Base-by-base conservation (phyloP, 1,140 invertebrate genomes). In the Zaprionus tsacasi region DNA sequence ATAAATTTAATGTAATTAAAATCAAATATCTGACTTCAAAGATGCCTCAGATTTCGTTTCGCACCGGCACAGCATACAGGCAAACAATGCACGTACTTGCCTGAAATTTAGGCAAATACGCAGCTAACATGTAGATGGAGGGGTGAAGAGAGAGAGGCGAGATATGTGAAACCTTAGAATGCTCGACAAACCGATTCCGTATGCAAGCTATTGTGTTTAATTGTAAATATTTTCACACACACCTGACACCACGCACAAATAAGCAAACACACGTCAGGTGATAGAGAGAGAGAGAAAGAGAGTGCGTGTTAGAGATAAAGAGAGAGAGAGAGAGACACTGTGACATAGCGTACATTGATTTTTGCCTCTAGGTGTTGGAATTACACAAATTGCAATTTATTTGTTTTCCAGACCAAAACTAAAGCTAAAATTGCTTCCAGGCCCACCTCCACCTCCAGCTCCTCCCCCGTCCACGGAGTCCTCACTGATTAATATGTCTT, bases 341-440 rank as follows among this genome's bases (percentile, higher is more conserved):
- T 36, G 50, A 73, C 30, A 54, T 54, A 64, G 77, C 65, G n/a
- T 74, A 60, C 83, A 87, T 80, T 88, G 83, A 87, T 83, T 87
- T 83, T 87, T 54, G 83, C 83, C 83, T 72, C 77, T 70, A 88
- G 85, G 83, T 87, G 83, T 75, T 89, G 79, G 87, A 86, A 88
- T 87, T 87, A 87, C 83, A 88, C 83, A 87, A 87, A 87, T 87
- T 87, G 83, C 83, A 87, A 87, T 88, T 87, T 87, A 87, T 87
- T 87, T 87, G 83, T 88, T 78, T 83, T 87, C 76, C 70, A 57
- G 73, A 77, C 83, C 81, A 70, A 83, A 88, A 81, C 80, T 69
- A 88, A 80, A 82, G 77, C 80, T 75, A 59, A 79, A 82, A 80
- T 89, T 82, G 57, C 65, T 81, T 60, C 50, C 69, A 52, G 38